Evolutionary conservation across 2,888 invertebrate genomes (phyloP).

Genomic region (Camponotus fellah): DNA sequence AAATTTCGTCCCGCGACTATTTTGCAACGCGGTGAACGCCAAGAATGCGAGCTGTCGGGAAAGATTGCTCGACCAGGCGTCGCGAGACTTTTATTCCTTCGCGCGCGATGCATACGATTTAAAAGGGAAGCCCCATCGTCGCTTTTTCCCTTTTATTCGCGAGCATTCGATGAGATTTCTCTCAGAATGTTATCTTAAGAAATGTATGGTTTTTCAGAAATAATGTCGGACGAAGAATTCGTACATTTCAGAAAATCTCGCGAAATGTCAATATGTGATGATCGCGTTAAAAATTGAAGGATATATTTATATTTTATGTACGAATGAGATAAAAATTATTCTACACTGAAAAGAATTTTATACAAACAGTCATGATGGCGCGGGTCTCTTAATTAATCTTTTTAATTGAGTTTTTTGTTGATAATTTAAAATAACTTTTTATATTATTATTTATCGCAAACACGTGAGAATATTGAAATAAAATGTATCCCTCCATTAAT

Average conservation of each 20-base stretch:
- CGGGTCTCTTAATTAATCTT: not conserved
- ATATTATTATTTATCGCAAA: too few species aligned
- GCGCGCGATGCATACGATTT: conserved; percentile 20
- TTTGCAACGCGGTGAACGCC: conserved; percentile 1
- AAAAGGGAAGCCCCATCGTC: not conserved
- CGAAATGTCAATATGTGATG: not conserved
- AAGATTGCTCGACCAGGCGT: conserved; percentile 43
- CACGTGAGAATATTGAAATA: not conserved
- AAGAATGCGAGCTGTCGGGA: conserved; percentile 35
- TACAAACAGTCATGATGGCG: not conserved
- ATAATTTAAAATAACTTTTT: not conserved
- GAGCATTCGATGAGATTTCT: not conserved
- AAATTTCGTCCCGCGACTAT: conserved; percentile 35
- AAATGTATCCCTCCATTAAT: not conserved
- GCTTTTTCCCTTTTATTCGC: not conserved
- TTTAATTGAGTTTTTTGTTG: not conserved
- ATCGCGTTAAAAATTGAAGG: too few species aligned
- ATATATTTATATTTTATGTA: not conserved
- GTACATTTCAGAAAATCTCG: not conserved
- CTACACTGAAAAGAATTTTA: not conserved
- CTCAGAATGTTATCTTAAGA: not conserved
- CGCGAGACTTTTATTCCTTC: conserved; percentile 32
- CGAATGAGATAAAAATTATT: not conserved
- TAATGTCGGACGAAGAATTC: not conserved
- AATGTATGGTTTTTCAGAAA: not conserved